phyloP scores from a whole-genome alignment of 2,888 invertebrate species.

The Cybosia mesomella region DNA sequence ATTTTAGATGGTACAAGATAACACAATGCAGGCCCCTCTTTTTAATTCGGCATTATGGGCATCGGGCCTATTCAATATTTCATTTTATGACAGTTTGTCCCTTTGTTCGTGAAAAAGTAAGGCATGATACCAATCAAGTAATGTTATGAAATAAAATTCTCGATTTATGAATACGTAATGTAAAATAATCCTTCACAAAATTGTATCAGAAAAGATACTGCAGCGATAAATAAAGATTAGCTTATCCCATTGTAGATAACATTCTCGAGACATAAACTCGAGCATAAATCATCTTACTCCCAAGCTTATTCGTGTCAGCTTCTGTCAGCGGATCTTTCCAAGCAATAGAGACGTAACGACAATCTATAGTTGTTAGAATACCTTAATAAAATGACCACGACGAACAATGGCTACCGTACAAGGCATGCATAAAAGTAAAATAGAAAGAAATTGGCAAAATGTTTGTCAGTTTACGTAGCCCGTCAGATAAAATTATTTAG shows the following conservation, averaged over 20 bases:
- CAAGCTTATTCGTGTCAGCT: not conserved
- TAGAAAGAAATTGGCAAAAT: not conserved
- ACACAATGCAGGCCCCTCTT: too few relatives aligned
- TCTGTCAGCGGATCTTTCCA: not conserved
- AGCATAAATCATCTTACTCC: not conserved
- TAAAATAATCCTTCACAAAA: conserved; percentile 5
- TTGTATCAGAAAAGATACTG: conserved; percentile 7
- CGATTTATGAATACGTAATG: not conserved
- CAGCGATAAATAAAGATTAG: conserved; percentile 14
- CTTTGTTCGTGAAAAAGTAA: not conserved
- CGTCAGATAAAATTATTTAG: conserved; percentile 24
- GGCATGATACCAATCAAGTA: not conserved
- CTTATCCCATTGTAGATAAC: conserved; percentile 9
- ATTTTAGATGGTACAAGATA: too few relatives aligned
- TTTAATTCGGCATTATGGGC: too few relatives aligned
- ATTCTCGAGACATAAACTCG: conserved; percentile 5
- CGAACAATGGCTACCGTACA: not conserved
- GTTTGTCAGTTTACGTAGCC: not conserved
- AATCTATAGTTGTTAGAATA: not conserved
- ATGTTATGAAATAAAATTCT: not conserved
- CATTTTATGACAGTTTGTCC: not conserved
- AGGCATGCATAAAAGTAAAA: not conserved
- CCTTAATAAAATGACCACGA: not conserved
- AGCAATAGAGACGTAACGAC: not conserved
- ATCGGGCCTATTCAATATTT: not conserved